phyloP scores from a whole-genome alignment of 1,140 invertebrate genomes.

The Philotrypesis tridentata region DNA sequence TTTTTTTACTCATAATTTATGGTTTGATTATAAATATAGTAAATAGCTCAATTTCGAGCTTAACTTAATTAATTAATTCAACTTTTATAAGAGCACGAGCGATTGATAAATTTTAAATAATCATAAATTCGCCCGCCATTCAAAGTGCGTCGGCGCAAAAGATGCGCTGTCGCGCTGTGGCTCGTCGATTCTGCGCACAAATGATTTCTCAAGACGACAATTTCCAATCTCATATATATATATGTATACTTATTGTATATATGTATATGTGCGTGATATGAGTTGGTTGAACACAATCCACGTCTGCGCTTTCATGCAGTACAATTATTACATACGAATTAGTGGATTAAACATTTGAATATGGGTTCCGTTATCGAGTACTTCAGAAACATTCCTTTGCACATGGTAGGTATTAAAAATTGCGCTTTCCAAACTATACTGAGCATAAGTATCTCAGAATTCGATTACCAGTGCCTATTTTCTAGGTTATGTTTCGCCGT shows the following conservation, averaged over 20 bases:
- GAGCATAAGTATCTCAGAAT: neutral
- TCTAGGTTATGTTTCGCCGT: slow-evolving; percentile 51
- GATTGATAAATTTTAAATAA: neutral
- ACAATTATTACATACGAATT: slow-evolving; percentile 43
- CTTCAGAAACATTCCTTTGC: slow-evolving; percentile 75
- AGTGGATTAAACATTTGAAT: neutral
- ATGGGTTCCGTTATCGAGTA: slow-evolving; percentile 63
- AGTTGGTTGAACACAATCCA: neutral
- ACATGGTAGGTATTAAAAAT: slow-evolving; percentile 73
- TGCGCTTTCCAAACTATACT: neutral
- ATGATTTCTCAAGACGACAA: neutral
- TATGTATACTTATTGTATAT: no score
- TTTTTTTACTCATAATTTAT: no score
- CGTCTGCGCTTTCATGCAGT: neutral
- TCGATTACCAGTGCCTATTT: neutral
- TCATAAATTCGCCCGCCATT: neutral
- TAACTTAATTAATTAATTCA: no score
- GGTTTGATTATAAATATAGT: no score
- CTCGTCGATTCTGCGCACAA: slow-evolving; percentile 5
- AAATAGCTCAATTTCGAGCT: no score
- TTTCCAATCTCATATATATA: neutral
- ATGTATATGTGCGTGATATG: neutral
- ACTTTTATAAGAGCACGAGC: no score
- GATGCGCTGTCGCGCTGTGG: no score
- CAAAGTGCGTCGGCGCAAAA: no score